Evolutionary conservation across 2,888 invertebrate species (phyloP), one percentile per base, ranked within the genome.

Genomic region (Eupithecia subumbrata): DNA sequence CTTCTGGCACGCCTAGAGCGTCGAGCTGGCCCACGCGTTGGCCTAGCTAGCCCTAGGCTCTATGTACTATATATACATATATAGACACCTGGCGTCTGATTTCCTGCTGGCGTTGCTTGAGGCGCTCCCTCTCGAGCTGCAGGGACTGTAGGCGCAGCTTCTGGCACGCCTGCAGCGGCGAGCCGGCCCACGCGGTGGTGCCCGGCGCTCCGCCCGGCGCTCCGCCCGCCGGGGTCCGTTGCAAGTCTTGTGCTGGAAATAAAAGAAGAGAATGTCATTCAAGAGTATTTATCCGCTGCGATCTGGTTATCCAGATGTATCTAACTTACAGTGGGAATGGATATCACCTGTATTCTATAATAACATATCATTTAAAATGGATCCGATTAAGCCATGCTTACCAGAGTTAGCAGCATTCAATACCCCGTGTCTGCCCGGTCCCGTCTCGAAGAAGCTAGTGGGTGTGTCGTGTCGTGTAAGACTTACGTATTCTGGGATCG

Each of bases 401-500:
- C 60, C 60, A 60, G 56, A 22, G 60, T 56, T 56, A 22, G 1
- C 22, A 56, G 56, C 56, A 12, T 25, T 25, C 12, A 60, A 60
- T 14, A 12, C 56, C 22, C 22, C 12, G 5, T n/a, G n/a, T 60
- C 25, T 60, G 60, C 25, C 60, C 14, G 60, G 22, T 25, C 22
- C 25, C 60, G 25, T 14, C 60, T 60, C 60, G 22, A 9, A 34
- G 18, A 64, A 64, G 64, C 22, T 64, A 64, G 34, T 34, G 16
- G 64, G 64, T 34, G 30, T 18, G n/a, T n/a, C n/a, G n/a, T n/a
- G n/a, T n/a, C n/a, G n/a, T n/a, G 63, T 14, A 74, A 80, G 75
- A 97, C 98, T 97, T 96, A 98, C 98, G 98, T 96, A 99, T 97
- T 96, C 99, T 96, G 87, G 99, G 99, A 95, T 99, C 99, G 95